Conservation (phyloP, 1,140 invertebrate genomes). For the Ostrea edulis region DNA sequence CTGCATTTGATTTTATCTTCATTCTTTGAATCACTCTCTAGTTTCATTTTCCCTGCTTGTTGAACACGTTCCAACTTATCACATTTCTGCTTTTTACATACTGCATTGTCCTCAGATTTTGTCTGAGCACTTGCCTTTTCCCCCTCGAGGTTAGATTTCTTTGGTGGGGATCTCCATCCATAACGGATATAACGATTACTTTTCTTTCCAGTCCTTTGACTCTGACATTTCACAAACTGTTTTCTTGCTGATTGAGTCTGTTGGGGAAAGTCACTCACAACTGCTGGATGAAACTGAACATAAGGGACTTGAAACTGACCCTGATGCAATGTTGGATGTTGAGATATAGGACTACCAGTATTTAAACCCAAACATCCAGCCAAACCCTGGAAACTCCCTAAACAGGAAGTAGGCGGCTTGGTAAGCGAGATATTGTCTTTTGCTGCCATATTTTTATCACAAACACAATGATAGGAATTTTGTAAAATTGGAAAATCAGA, state of each 20-base stretch:
- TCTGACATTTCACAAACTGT: slow-evolving; percentile 7
- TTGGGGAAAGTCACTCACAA: background rate
- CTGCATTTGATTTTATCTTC: background rate
- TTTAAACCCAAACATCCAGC: background rate
- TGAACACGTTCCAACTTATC: background rate
- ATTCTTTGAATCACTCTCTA: background rate
- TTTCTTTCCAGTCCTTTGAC: background rate
- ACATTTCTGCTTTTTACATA: background rate
- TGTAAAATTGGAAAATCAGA: slow-evolving; percentile 5
- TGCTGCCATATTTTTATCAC: slow-evolving; percentile 30
- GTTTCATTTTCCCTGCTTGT: background rate
- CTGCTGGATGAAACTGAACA: background rate
- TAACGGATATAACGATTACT: slow-evolving; percentile 21
- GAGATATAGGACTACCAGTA: slow-evolving; percentile 10
- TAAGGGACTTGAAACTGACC: slow-evolving; percentile 15
- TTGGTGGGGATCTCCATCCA: background rate
- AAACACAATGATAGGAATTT: background rate
- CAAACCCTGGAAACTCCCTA: slow-evolving; percentile 4
- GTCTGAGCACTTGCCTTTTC: background rate
- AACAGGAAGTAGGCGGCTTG: background rate
- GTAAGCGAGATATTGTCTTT: background rate
- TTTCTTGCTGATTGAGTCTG: background rate
- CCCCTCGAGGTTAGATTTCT: background rate
- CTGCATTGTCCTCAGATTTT: background rate
- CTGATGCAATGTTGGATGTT: slow-evolving; percentile 24